Evolutionary conservation across 2,113 vertebrate species (phyloP).

Genomic region (Eretmochelys imbricata): DNA sequence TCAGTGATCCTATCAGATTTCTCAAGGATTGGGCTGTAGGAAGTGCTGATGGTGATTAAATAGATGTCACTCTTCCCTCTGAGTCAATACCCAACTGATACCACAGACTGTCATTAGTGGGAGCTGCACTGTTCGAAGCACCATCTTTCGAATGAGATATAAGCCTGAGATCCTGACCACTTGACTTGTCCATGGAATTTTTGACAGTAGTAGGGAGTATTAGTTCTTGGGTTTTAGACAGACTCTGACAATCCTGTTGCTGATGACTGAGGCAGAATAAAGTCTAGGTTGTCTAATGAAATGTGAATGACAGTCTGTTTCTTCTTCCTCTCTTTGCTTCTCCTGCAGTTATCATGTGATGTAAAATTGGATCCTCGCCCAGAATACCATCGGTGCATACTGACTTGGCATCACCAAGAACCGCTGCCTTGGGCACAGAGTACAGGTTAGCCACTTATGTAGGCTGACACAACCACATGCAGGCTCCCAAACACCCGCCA

Average conservation of each 20-base stretch:
- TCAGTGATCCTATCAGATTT: neutral
- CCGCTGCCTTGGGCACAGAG: conserved; percentile 99
- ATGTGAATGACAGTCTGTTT: conserved; percentile 19
- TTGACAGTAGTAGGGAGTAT: neutral
- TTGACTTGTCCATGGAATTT: neutral
- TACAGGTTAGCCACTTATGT: conserved; percentile 87
- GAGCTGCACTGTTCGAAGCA: neutral
- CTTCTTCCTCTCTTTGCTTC: conserved; percentile 48
- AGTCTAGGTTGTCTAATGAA: neutral
- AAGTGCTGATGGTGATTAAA: neutral
- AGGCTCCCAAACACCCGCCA: neutral
- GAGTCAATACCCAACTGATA: neutral
- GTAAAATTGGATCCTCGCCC: conserved; percentile 98
- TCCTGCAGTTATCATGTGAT: conserved; percentile 95
- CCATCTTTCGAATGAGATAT: neutral
- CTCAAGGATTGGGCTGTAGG: neutral
- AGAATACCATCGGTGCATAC: conserved; percentile 99
- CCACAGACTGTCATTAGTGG: neutral
- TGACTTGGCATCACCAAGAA: conserved; percentile 99
- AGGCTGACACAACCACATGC: neutral
- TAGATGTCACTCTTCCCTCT: neutral
- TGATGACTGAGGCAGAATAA: neutral
- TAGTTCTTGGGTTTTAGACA: neutral
- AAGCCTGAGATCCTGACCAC: neutral
- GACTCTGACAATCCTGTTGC: neutral